Percentiles rank a stretch among this genome's conserved stretches.
phyloP scores from a whole-genome alignment of 1,140 invertebrate genomes.

The Eupeodes corollae region DNA sequence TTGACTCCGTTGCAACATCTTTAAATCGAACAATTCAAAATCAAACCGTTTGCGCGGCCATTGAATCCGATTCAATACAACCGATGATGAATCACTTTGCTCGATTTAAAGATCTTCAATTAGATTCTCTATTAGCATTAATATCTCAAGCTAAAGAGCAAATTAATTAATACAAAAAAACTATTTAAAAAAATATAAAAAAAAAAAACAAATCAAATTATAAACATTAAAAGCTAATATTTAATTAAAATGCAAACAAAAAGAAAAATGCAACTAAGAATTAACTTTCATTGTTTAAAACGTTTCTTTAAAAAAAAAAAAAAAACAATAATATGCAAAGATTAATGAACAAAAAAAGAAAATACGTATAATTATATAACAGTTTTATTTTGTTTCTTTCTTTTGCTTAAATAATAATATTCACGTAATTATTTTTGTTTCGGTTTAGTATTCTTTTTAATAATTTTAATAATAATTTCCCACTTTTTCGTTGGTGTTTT shows the following conservation, averaged over 20 bases:
- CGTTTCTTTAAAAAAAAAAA: no score
- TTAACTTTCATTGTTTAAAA: no score
- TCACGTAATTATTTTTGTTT: no score
- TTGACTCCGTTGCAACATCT: conserved; percentile 26
- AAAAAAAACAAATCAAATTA: background rate
- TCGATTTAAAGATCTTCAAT: conserved; percentile 31
- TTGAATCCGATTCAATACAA: conserved; percentile 34
- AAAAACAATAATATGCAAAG: no score
- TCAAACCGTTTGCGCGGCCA: conserved; percentile 32
- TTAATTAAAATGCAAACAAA: no score
- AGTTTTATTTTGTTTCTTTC: no score
- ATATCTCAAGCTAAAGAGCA: conserved; percentile 34
- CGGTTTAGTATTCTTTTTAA: no score
- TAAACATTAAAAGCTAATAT: background rate
- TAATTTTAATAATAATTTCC: no score
- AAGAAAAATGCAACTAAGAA: no score
- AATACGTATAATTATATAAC: no score
- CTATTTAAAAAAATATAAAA: background rate
- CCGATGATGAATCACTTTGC: conserved; percentile 34
- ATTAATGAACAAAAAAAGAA: no score
- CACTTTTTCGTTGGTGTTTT: conserved; percentile 13
- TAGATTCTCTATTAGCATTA: conserved; percentile 32
- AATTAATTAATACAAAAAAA: conserved; percentile 19
- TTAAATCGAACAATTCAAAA: conserved; percentile 32
- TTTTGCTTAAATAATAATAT: no score